These are phyloP conservation scores for Paragorgia papillata DNA, from an alignment of 92 coral and sea anemone genomes.

Conservation along the genomic window DNA sequence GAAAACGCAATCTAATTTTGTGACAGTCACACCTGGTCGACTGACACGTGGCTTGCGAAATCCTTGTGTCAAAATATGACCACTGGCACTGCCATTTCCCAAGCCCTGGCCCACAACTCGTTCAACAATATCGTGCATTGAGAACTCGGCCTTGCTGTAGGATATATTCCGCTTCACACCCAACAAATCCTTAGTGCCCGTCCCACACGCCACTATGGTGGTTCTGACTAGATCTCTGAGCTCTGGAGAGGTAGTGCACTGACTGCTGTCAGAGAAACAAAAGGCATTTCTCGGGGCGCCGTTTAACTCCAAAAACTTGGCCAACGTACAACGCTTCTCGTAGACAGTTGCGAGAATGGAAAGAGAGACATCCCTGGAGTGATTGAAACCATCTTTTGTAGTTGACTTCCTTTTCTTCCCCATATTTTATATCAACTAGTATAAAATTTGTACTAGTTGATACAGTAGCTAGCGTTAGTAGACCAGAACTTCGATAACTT, in stretches of 20 bases:
- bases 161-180: conserved; percentile 43
- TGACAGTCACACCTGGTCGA: conserved; percentile 50
- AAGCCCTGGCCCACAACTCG: conserved; percentile 62
- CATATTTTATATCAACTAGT: too few species aligned
- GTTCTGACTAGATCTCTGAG: conserved; percentile 52
- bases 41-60: conserved; percentile 55
- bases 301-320: conserved; percentile 50
- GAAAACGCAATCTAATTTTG: conserved; percentile 57
- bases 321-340: conserved; percentile 45
- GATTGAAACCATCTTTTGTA: conserved; percentile 15
- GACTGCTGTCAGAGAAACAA: conserved; percentile 28
- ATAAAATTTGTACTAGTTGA: too few species aligned
- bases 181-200: neutral
- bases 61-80: conserved; percentile 66
- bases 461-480: too few species aligned
- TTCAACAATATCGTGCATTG: conserved; percentile 54
- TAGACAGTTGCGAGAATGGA: conserved; percentile 57
- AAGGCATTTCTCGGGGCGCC: neutral
- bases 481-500: too few species aligned
- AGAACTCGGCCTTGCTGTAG: conserved; percentile 39
- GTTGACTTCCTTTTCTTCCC: neutral
- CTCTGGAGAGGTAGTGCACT: conserved; percentile 50
- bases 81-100: conserved; percentile 22
- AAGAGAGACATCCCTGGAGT: neutral
- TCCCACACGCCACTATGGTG: conserved; percentile 58